Conservation (phyloP, 2,888 invertebrate species). For the Melanostoma mellinum region DNA sequence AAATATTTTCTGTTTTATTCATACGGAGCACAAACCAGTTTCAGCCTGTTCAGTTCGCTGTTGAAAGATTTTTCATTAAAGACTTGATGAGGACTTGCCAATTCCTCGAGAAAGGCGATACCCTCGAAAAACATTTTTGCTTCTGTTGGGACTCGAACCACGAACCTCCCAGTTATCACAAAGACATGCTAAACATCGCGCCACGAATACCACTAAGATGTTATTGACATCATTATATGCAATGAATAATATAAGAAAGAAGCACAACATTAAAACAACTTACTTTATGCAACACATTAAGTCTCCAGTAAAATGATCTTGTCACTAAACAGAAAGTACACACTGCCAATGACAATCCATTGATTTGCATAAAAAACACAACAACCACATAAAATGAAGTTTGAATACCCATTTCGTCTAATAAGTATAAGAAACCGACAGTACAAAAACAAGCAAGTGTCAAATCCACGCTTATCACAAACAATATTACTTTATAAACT, state of each 20-base stretch:
- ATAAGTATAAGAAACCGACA: constrained; percentile 42
- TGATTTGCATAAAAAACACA: constrained; percentile 54
- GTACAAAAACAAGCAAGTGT: constrained; percentile 40
- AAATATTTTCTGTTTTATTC: too few relatives aligned
- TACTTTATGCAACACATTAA: constrained; percentile 80
- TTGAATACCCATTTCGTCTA: constrained; percentile 61
- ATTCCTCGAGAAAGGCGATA: too few relatives aligned
- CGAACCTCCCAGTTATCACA: too few relatives aligned
- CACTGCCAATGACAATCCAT: constrained; percentile 59
- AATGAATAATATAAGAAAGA: neutral
- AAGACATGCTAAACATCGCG: too few relatives aligned
- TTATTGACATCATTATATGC: constrained; percentile 12
- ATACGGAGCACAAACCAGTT: too few relatives aligned
- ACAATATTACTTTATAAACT: neutral
- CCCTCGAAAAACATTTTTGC: too few relatives aligned
- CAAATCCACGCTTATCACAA: constrained; percentile 1
- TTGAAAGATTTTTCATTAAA: too few relatives aligned
- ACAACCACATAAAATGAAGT: constrained; percentile 65
- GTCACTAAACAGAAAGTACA: constrained; percentile 54
- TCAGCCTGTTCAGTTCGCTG: too few relatives aligned
- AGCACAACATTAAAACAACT: constrained; percentile 40
- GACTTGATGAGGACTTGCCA: too few relatives aligned
- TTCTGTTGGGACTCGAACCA: too few relatives aligned
- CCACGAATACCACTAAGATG: neutral
- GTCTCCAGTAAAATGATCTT: constrained; percentile 74